phyloP scores from a whole-genome alignment of 2,888 invertebrate genomes.

The Catocala fraxini region DNA sequence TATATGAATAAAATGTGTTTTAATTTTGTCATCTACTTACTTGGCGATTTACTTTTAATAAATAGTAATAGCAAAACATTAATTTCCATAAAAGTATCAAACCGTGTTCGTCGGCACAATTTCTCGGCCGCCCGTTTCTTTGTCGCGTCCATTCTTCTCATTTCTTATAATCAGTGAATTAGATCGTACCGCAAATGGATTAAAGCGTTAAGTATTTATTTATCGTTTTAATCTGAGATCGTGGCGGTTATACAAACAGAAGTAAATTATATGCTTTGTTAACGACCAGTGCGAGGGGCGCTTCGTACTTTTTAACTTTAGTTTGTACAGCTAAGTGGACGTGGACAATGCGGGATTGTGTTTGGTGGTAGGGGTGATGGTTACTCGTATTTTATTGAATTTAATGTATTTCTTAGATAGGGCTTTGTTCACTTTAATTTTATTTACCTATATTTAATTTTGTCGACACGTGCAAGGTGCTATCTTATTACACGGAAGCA shows the following conservation, averaged over 20 bases:
- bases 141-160: constrained; percentile 67
- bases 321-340: constrained; percentile 42
- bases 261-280: constrained; percentile 81
- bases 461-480: too few species aligned
- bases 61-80: too few species aligned
- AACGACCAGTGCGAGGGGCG: constrained; percentile 40
- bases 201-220: constrained; percentile 84
- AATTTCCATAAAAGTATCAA: constrained; percentile 55
- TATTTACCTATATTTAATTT: too few species aligned
- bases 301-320: constrained; percentile 41
- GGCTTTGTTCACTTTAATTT: too few species aligned
- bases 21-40: too few species aligned
- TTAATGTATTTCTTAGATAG: not conserved
- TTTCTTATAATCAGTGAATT: constrained; percentile 72
- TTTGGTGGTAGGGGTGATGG: constrained; percentile 24
- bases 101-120: constrained; percentile 8
- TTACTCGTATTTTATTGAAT: not conserved
- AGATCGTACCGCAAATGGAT: constrained; percentile 81
- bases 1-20: too few species aligned
- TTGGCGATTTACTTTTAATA: too few species aligned
- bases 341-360: constrained; percentile 40
- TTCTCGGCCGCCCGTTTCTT: constrained; percentile 42
- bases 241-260: constrained; percentile 77
- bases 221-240: constrained; percentile 80
- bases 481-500: too few species aligned